A percentile compares a stretch with the other conserved stretches of the same genome.
These are phyloP conservation scores for Columba livia DNA, from an alignment of 2,113 vertebrate species.

Conservation along the genomic window DNA sequence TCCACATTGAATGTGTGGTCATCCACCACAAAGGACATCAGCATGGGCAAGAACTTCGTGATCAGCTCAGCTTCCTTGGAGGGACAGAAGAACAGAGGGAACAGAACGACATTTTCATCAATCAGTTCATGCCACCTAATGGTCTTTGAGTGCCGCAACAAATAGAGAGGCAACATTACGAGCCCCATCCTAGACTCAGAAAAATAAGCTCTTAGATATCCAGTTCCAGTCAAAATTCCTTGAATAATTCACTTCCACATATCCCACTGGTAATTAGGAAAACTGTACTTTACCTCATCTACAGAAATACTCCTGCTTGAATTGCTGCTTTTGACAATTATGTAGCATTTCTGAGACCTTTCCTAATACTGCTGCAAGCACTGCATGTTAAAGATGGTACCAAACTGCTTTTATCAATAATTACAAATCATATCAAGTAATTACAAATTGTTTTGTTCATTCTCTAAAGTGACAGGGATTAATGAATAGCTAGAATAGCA, in stretches of 20 bases:
- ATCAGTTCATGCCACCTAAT: neutral
- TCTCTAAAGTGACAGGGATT: neutral
- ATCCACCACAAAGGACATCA: constrained; percentile 97
- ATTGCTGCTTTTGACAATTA: neutral
- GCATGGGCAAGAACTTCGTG: constrained; percentile 90
- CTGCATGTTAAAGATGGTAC: neutral
- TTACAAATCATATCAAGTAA: neutral
- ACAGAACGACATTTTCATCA: neutral
- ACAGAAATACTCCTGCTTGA: neutral
- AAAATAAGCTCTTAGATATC: neutral
- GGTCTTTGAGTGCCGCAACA: neutral
- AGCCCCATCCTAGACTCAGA: neutral
- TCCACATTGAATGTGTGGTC: constrained; percentile 92
- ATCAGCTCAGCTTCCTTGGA: constrained; percentile 89
- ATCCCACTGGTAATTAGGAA: neutral
- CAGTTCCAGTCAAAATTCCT: neutral
- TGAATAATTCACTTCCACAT: neutral
- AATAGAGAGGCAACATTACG: rapidly evolving
- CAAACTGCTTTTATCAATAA: neutral
- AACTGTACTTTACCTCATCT: neutral
- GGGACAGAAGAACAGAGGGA: neutral
- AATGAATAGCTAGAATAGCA: neutral
- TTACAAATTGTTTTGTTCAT: neutral
- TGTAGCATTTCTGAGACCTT: neutral
- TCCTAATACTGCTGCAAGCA: neutral